Conservation (phyloP, 2,797 vertebrate species). For the Pelochelys cantorii region DNA sequence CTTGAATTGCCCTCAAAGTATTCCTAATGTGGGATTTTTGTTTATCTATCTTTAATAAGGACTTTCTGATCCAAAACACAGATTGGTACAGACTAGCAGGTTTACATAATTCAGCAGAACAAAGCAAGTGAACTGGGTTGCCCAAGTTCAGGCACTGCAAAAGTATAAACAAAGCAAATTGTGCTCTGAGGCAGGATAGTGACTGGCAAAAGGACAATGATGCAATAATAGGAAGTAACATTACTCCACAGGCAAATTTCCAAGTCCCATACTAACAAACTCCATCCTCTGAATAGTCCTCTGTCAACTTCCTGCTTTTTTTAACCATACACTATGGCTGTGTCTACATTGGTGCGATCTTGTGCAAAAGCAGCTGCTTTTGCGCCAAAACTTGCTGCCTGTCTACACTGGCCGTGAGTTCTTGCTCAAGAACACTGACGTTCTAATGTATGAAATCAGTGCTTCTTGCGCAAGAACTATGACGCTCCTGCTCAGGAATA, state of each 20-base stretch:
- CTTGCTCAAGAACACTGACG: too few species aligned
- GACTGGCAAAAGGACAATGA: not conserved
- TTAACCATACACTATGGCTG: not conserved
- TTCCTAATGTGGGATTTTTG: constrained; percentile 18
- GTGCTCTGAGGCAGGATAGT: not conserved
- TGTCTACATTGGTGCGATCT: too few species aligned
- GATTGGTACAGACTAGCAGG: constrained; percentile 32
- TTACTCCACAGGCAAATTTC: not conserved
- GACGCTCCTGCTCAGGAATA: too few species aligned
- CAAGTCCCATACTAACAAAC: not conserved
- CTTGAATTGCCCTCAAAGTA: not conserved
- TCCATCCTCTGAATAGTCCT: not conserved
- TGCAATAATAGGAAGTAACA: not conserved
- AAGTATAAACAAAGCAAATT: not conserved
- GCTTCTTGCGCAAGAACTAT: too few species aligned
- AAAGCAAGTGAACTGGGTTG: not conserved
- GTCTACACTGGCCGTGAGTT: too few species aligned
- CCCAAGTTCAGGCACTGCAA: not conserved
- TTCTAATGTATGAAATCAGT: too few species aligned
- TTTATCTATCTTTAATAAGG: not conserved
- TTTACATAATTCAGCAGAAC: not conserved
- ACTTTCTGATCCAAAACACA: not conserved
- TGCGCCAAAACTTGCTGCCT: too few species aligned
- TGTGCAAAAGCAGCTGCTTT: too few species aligned
- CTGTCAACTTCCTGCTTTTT: not conserved